phyloP scores from a whole-genome alignment of 2,888 invertebrate species.

The Chelonus formosanus region DNA sequence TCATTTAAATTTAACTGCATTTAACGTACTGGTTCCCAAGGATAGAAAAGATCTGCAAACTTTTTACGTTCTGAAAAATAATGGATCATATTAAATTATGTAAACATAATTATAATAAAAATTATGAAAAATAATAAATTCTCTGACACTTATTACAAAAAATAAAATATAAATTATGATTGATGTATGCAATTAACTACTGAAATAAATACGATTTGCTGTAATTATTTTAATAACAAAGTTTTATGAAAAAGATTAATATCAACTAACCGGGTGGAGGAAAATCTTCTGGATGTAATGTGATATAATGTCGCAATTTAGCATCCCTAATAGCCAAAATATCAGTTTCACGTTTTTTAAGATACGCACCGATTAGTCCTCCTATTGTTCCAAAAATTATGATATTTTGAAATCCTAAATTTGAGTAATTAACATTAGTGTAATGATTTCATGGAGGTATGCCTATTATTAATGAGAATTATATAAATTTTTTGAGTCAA shows the following conservation, averaged over 20 bases:
- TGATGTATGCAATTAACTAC: neutral
- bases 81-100: neutral
- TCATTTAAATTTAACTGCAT: constrained; percentile 2
- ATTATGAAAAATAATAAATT: no score
- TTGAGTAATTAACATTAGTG: no score
- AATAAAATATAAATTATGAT: neutral
- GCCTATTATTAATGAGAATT: no score
- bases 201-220: neutral
- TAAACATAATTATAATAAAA: neutral
- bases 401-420: constrained; percentile 44
- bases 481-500: no score
- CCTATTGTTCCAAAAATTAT: constrained; percentile 24
- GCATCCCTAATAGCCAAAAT: constrained; percentile 47
- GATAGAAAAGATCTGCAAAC: constrained; percentile 44
- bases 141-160: neutral
- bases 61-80: constrained; percentile 47
- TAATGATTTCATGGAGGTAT: no score
- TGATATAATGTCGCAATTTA: constrained; percentile 53
- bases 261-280: constrained; percentile 51
- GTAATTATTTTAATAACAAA: neutral
- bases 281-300: constrained; percentile 57
- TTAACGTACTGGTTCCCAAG: constrained; percentile 54
- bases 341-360: constrained; percentile 1
- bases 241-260: no score
- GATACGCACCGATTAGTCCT: constrained; percentile 28